phyloP scores from a whole-genome alignment of 2,888 invertebrate genomes.

The Drosophila gaucha region DNA sequence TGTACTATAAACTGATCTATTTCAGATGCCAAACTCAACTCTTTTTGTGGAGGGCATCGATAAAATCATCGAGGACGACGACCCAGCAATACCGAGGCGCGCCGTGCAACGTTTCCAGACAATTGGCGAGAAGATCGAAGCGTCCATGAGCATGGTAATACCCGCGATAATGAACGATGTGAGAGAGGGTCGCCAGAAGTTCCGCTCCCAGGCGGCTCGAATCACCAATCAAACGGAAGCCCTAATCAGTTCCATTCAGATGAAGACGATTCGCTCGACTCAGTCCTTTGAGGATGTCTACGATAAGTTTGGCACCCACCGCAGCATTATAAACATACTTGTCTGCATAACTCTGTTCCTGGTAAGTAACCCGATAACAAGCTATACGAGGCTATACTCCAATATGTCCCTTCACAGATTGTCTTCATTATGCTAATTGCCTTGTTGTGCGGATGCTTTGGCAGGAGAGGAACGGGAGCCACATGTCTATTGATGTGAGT shows the following conservation, averaged over 20 bases:
- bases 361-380: constrained; percentile 81
- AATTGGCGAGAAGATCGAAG: constrained; percentile 8
- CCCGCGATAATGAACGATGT: constrained; percentile 28
- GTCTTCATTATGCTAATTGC: constrained; percentile 91
- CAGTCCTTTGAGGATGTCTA: constrained; percentile 55
- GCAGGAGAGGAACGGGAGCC: constrained; percentile 94
- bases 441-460: constrained; percentile 94
- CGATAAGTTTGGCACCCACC: constrained; percentile 33
- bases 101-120: constrained; percentile 18
- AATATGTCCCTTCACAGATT: constrained; percentile 85
- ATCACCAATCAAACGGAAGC: constrained; percentile 15
- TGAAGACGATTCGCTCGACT: constrained; percentile 29
- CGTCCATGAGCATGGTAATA: neutral
- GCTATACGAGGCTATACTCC: neutral
- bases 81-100: constrained; percentile 9
- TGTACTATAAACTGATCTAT: neutral
- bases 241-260: constrained; percentile 41
- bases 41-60: constrained; percentile 17
- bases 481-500: constrained; percentile 90
- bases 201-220: constrained; percentile 11
- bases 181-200: neutral
- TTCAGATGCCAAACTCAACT: constrained; percentile 39
- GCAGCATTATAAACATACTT: constrained; percentile 86
- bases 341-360: constrained; percentile 89
- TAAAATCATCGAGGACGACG: neutral